A percentile compares a stretch with the other conserved stretches of the same genome.
phyloP scores from a whole-genome alignment of 2,888 invertebrate species.

The Pandemis corylana region DNA sequence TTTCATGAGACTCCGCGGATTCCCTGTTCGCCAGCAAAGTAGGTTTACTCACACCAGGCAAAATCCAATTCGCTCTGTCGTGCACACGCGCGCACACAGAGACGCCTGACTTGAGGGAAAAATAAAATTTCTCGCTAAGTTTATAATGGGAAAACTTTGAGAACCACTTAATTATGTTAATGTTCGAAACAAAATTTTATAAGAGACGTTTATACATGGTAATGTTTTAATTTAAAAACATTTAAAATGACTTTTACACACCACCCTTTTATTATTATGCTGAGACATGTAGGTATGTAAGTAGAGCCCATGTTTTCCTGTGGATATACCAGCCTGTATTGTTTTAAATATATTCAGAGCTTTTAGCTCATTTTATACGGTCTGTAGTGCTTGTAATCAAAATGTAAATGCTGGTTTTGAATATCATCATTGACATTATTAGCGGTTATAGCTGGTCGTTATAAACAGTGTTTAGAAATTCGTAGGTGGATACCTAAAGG shows the following conservation, averaged over 20 bases:
- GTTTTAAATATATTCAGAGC: conserved; percentile 37
- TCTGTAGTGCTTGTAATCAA: conserved; percentile 29
- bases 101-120: conserved; percentile 83
- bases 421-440: not conserved
- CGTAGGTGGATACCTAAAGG: not conserved
- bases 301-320: conserved; percentile 17
- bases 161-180: conserved; percentile 86
- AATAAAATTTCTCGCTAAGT: conserved; percentile 86
- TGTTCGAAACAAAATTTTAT: conserved; percentile 85
- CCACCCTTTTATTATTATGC: conserved; percentile 4
- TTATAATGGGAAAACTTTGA: conserved; percentile 86
- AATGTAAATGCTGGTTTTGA: conserved; percentile 37
- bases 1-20: conserved; percentile 81
- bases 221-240: conserved; percentile 74
- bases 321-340: conserved; percentile 26
- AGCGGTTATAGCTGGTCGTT: not conserved
- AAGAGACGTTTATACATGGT: conserved; percentile 82
- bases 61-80: conserved; percentile 83
- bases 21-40: conserved; percentile 82
- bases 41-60: conserved; percentile 82
- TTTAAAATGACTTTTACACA: conserved; percentile 38
- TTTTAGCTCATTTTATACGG: conserved; percentile 25
- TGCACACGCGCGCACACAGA: conserved; percentile 78
- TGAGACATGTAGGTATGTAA: conserved; percentile 13
- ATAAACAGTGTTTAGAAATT: not conserved